phyloP scores from a whole-genome alignment of 2,888 invertebrate genomes.

The Rosalia funebris region DNA sequence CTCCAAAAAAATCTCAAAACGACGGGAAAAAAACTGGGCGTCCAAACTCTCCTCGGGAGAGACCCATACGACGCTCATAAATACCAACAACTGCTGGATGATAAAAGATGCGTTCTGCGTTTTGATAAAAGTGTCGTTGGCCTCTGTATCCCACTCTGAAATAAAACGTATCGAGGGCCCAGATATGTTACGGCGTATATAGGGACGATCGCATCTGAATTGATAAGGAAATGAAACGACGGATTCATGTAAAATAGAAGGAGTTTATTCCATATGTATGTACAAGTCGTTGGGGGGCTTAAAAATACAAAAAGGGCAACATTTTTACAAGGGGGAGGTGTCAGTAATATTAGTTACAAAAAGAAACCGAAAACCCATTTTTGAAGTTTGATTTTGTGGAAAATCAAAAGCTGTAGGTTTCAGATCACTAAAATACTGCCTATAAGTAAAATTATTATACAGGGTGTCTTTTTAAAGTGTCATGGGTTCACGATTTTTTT shows the following conservation, averaged over 20 bases:
- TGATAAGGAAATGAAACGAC: background rate
- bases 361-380: too few relatives aligned
- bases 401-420: too few relatives aligned
- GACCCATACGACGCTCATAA: constrained; percentile 37
- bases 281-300: too few relatives aligned
- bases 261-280: too few relatives aligned
- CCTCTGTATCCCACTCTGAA: constrained; percentile 53
- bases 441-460: too few relatives aligned
- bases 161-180: constrained; percentile 25
- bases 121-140: constrained; percentile 55
- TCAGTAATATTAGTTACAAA: too few relatives aligned
- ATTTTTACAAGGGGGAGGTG: too few relatives aligned
- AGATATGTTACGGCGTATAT: background rate
- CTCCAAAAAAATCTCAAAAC: constrained; percentile 14
- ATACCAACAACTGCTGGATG: constrained; percentile 40
- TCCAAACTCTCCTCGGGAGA: constrained; percentile 24
- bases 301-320: too few relatives aligned
- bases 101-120: constrained; percentile 47
- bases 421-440: too few relatives aligned
- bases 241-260: background rate
- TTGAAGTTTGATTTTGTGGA: too few relatives aligned
- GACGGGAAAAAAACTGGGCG: constrained; percentile 19
- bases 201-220: background rate
- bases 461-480: too few relatives aligned
- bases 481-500: too few relatives aligned